Evolutionary conservation across 2,888 invertebrate species (phyloP), one percentile per base, ranked within the genome.

Genomic region (Parthenolecanium corni): DNA sequence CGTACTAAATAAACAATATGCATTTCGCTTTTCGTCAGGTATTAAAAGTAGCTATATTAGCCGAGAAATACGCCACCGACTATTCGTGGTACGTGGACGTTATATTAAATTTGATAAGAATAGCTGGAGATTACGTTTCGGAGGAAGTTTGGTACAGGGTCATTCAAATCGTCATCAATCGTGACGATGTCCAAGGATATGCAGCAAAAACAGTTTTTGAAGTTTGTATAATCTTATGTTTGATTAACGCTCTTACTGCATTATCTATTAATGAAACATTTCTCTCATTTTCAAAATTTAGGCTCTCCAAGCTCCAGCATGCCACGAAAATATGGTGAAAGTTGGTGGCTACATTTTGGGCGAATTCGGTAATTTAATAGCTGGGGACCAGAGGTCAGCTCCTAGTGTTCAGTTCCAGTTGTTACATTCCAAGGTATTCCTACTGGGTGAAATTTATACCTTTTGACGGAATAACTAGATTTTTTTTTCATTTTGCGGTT

Each of bases 271-370:
- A 6, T 40, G 9, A 36, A 25, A 62, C 38, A 18, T 21, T 36
- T 54, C 58, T 21, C 52, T 57, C 9, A 42, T 64, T 57, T 52
- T 21, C 53, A 24, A 52, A 58, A 57, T 16, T 21, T 70, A 84
- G 82, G 95, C 95, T 64, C 77, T 97, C 61, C 96, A 98, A 79
- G 96, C 96, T 36, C 96, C 97, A 20, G 97, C 98, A 24, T 99
- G 98, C 72, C 98, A 98, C 74, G 98, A 99, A 76, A 99, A 99
- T 75, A 98, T 99, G 98, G 97, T 98, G 1, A 99, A 98, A 82
- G 98, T 98, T 62, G 97, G 97, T 66, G 98, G 97, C 61, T 98
- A 98, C 72, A 97, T 99, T 70, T 81, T 98, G 66, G 98, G 98
- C 66, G 97, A 98, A 76, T 98, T 98, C 77, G 98, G 98, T 61